Base-by-base conservation (phyloP, 2,113 vertebrate species). In the Rafetus swinhoei region DNA sequence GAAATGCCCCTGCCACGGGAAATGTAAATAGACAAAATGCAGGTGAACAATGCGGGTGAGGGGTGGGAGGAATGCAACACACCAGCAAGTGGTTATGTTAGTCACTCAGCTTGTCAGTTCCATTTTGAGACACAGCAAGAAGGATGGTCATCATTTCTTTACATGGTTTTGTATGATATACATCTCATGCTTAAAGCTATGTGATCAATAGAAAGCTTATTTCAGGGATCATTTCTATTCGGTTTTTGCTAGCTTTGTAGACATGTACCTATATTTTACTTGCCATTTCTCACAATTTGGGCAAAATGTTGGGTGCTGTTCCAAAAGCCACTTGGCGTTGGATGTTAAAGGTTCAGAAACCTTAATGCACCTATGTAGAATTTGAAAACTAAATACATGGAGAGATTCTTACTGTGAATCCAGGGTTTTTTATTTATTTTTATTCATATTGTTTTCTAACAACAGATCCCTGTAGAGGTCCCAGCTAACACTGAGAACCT, bases 31-130 rank as follows among this genome's bases (percentile, higher is more conserved):
- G 79, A 62, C 53, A 72, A 89, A 65, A 50, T 2, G 79, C 74
- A 90, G 92, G 82, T 91, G 88, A 94, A 94, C 81, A 89, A 93
- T 53, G 81, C 52, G 87, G 81, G 69, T 45, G 45, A 45, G 45
- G 45, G 45, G 45, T 45, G 19, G 80, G 4, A 82, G 81, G 76
- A 65, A 82, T 85, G 29, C 59, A 0, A 0, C 0, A 32, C 60
- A 29, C 29, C 56, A 91, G 53, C 16, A 87, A 82, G 80, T 11
- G 87, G 54, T 81, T 59, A 12, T 22, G 5, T 57, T 90, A 27
- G 0, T 7, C 10, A 82, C 57, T 86, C 85, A 39, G 19, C 5
- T 84, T 54, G 60, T 24, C 74, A 55, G 72, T 21, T 87, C 86
- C 87, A 84, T 76, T 89, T 90, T 65, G 72, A 85, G 76, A 62